These are phyloP conservation scores for Scotopteryx bipunctaria DNA, from an alignment of 2,888 invertebrate species.

Conservation along the genomic window DNA sequence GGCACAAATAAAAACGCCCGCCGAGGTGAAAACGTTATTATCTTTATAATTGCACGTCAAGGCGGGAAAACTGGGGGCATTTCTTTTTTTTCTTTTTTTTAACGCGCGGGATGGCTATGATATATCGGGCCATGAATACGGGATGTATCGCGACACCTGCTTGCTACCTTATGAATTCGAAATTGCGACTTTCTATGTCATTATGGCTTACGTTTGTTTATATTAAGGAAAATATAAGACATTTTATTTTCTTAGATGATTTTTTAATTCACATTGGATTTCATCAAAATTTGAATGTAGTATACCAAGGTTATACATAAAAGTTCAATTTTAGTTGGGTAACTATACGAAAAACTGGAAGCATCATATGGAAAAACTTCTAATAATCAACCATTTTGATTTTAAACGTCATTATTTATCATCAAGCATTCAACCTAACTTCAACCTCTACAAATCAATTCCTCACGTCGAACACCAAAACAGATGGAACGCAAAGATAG, in stretches of 20 bases:
- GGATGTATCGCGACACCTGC: slow-evolving; percentile 77
- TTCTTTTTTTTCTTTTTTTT: slow-evolving; percentile 60
- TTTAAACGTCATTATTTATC: not conserved
- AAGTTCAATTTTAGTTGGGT: too few species aligned
- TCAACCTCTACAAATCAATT: slow-evolving; percentile 35
- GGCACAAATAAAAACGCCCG: slow-evolving; percentile 77
- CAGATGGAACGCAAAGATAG: slow-evolving; percentile 45
- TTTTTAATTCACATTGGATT: not conserved
- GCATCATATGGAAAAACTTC: too few species aligned
- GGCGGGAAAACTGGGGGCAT: slow-evolving; percentile 62
- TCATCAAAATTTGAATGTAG: too few species aligned
- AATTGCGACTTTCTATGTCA: slow-evolving; percentile 68
- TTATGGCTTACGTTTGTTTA: slow-evolving; percentile 51
- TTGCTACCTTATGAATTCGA: slow-evolving; percentile 74
- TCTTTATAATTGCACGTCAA: slow-evolving; percentile 84
- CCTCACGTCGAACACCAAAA: slow-evolving; percentile 36
- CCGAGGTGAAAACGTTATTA: slow-evolving; percentile 81
- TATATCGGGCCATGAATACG: slow-evolving; percentile 82
- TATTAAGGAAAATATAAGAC: slow-evolving; percentile 31
- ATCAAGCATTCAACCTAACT: not conserved
- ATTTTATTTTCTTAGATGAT: slow-evolving; percentile 13
- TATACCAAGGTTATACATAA: too few species aligned
- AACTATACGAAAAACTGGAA: too few species aligned
- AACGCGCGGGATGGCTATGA: slow-evolving; percentile 60
- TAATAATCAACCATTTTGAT: not conserved